Conservation (phyloP, 2,888 invertebrate species). For the Isoperla grammatica region DNA sequence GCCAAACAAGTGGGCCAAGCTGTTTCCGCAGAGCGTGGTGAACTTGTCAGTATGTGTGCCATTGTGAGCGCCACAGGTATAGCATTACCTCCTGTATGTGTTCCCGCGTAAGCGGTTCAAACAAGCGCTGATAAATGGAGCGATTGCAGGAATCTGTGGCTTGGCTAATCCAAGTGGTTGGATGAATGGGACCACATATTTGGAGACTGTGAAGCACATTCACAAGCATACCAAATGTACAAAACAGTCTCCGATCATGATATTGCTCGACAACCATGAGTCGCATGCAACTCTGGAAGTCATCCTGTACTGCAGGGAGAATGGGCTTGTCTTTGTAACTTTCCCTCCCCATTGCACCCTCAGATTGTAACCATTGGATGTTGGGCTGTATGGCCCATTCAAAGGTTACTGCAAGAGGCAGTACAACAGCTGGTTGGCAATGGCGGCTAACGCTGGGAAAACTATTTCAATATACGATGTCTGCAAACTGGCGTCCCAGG, state of each 20-base stretch:
- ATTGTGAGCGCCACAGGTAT: constrained; percentile 34
- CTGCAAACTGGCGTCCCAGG: constrained; percentile 34
- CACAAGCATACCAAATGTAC: no score
- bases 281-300: constrained; percentile 29
- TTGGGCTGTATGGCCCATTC: constrained; percentile 34
- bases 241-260: constrained; percentile 29
- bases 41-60: constrained; percentile 33
- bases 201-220: constrained; percentile 31
- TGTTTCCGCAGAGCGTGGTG: constrained; percentile 34
- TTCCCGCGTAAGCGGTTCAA: constrained; percentile 33
- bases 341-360: constrained; percentile 37
- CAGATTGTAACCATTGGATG: constrained; percentile 35
- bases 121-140: constrained; percentile 28
- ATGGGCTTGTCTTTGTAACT: constrained; percentile 35
- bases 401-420: constrained; percentile 31
- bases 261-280: constrained; percentile 35
- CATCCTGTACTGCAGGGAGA: constrained; percentile 33
- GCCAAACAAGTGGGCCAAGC: constrained; percentile 30
- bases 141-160: constrained; percentile 30
- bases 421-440: constrained; percentile 33
- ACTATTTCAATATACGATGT: constrained; percentile 33
- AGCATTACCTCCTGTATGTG: constrained; percentile 34
- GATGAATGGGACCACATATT: constrained; percentile 32
- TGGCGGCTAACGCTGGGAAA: constrained; percentile 27
- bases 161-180: constrained; percentile 30